Conservation (phyloP, 2,113 vertebrate genomes). For the Nothobranchius furzeri region DNA sequence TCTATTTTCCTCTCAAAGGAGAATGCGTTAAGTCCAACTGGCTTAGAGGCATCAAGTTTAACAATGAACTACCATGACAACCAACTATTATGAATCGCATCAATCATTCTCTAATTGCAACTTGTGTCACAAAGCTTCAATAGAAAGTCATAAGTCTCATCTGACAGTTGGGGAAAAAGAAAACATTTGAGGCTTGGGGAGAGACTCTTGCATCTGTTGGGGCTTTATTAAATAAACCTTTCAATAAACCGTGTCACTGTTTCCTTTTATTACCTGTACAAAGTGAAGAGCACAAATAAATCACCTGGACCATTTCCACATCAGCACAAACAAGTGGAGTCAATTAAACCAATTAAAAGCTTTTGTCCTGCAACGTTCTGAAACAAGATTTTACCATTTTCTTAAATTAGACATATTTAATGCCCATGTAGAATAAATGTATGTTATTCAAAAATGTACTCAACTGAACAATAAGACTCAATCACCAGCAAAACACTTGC, state of each 20-base stretch:
- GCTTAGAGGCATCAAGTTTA: slow-evolving; percentile 18
- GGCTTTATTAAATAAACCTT: slow-evolving; percentile 25
- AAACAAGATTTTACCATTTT: background rate
- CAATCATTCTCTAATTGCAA: slow-evolving; percentile 8
- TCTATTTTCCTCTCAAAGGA: slow-evolving; percentile 6
- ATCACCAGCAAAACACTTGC: background rate
- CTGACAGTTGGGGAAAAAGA: background rate
- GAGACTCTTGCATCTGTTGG: slow-evolving; percentile 1
- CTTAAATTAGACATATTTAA: background rate
- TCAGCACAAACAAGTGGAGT: slow-evolving; percentile 1
- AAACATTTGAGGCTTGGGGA: slow-evolving; percentile 6
- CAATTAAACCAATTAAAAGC: background rate
- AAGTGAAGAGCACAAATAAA: background rate
- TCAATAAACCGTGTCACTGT: slow-evolving; percentile 2
- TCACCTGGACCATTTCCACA: background rate
- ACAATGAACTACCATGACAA: slow-evolving; percentile 2
- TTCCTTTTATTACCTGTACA: background rate
- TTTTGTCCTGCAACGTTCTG: background rate
- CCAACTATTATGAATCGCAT: slow-evolving; percentile 2
- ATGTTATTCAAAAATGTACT: background rate
- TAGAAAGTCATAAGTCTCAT: slow-evolving; percentile 17
- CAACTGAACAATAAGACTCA: background rate
- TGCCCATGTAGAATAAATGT: background rate
- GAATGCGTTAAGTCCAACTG: background rate
- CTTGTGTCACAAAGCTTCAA: background rate